Evolutionary conservation across 2,888 invertebrate genomes (phyloP).

Genomic region (Drosophila rellima): DNA sequence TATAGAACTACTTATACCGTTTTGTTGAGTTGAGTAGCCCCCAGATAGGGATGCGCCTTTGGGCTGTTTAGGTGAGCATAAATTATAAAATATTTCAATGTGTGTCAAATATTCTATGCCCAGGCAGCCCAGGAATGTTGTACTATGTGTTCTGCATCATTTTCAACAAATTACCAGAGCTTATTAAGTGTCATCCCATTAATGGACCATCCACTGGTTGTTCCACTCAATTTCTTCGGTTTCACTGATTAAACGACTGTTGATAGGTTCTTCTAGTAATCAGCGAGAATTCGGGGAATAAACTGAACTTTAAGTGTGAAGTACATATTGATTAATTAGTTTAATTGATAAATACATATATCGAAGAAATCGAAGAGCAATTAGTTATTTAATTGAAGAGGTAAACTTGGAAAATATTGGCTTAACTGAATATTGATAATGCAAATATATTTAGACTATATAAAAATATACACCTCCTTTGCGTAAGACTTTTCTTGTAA

Average conservation of each 20-base stretch:
- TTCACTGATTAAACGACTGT: constrained; percentile 44
- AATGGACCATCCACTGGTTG: constrained; percentile 51
- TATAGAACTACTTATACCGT: constrained; percentile 29
- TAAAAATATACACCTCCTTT: background rate
- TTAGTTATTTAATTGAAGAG: background rate
- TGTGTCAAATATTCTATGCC: constrained; percentile 71
- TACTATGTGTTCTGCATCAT: constrained; percentile 55
- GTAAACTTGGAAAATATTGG: background rate
- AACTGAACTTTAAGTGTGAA: constrained; percentile 6
- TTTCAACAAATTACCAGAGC: constrained; percentile 72
- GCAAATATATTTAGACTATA: background rate
- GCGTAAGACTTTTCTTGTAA: background rate
- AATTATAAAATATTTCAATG: constrained; percentile 76
- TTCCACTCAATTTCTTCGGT: constrained; percentile 20
- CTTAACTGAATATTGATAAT: background rate
- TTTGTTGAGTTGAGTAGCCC: background rate
- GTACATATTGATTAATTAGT: constrained; percentile 7
- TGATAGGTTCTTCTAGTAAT: constrained; percentile 43
- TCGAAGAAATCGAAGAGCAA: background rate
- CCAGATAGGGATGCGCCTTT: constrained; percentile 47
- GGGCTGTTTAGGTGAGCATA: constrained; percentile 66
- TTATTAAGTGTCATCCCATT: constrained; percentile 65
- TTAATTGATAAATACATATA: background rate
- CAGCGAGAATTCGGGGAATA: background rate
- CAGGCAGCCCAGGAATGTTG: constrained; percentile 71